Evolutionary conservation across 2,113 vertebrate species (phyloP).

Genomic region (Lonchura striata): DNA sequence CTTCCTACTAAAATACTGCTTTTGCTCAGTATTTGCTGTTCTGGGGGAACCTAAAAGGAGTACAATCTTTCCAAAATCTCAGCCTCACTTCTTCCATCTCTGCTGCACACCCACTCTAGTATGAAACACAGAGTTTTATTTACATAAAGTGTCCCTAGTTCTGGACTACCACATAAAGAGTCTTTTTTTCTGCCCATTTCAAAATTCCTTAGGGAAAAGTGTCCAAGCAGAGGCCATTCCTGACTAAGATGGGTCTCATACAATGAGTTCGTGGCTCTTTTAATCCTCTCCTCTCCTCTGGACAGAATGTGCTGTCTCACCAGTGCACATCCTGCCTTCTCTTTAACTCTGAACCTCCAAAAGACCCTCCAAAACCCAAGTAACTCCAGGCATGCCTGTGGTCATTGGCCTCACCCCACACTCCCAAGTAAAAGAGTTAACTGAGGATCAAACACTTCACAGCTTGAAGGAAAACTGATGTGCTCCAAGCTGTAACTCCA

Average conservation of each 20-base stretch:
- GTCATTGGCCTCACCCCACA: neutral
- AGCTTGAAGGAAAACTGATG: neutral
- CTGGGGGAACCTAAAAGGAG: neutral
- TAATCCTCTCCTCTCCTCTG: neutral
- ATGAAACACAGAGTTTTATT: neutral
- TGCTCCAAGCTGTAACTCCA: neutral
- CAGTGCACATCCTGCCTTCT: neutral
- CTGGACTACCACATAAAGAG: neutral
- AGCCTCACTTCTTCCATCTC: neutral
- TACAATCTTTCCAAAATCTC: neutral
- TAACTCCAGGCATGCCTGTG: neutral
- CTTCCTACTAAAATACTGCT: neutral
- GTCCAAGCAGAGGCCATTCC: neutral
- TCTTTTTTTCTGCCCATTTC: neutral
- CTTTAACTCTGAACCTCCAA: rapidly evolving
- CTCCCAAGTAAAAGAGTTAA: neutral
- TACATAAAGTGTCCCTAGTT: neutral
- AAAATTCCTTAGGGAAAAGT: neutral
- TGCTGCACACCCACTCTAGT: neutral
- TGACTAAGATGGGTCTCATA: neutral
- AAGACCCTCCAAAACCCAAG: neutral
- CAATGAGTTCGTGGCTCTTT: neutral
- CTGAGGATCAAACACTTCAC: neutral
- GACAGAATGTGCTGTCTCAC: rapidly evolving
- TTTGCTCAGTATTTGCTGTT: neutral